These are phyloP conservation scores for Mystacides longicornis DNA, from an alignment of 2,888 invertebrate genomes.

Conservation along the genomic window DNA sequence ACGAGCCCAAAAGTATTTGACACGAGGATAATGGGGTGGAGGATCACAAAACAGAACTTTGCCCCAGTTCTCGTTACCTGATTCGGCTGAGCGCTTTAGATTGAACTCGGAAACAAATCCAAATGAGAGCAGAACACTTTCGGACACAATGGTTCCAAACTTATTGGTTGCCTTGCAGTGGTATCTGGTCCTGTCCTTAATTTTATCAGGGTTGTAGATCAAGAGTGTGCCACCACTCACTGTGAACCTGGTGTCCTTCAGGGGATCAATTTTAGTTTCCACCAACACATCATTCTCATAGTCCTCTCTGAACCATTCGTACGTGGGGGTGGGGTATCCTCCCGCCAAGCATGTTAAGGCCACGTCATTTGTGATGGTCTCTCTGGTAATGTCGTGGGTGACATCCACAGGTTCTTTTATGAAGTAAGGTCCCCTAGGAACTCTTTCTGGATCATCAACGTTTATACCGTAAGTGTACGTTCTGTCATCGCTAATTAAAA, in stretches of 20 bases:
- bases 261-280: conserved; percentile 68
- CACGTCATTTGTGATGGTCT: conserved; percentile 64
- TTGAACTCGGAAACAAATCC: conserved; percentile 88
- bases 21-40: conserved; percentile 83
- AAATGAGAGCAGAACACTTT: conserved; percentile 80
- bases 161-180: conserved; percentile 88
- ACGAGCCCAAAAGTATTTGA: conserved; percentile 87
- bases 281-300: conserved; percentile 72
- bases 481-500: conserved; percentile 65
- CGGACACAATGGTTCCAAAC: conserved; percentile 82
- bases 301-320: conserved; percentile 85
- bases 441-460: conserved; percentile 67
- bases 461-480: conserved; percentile 82
- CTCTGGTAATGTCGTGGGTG: conserved; percentile 73
- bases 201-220: conserved; percentile 76
- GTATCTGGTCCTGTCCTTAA: conserved; percentile 77
- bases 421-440: conserved; percentile 86
- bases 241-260: conserved; percentile 67
- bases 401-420: conserved; percentile 75
- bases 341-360: conserved; percentile 73
- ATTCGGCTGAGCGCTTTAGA: conserved; percentile 74
- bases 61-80: conserved; percentile 88
- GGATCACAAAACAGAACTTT: conserved; percentile 89
- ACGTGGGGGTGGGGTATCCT: conserved; percentile 83
- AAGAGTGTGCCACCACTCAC: conserved; percentile 87